Conservation (phyloP, 2,797 vertebrate species). For the Lerista edwardsae region DNA sequence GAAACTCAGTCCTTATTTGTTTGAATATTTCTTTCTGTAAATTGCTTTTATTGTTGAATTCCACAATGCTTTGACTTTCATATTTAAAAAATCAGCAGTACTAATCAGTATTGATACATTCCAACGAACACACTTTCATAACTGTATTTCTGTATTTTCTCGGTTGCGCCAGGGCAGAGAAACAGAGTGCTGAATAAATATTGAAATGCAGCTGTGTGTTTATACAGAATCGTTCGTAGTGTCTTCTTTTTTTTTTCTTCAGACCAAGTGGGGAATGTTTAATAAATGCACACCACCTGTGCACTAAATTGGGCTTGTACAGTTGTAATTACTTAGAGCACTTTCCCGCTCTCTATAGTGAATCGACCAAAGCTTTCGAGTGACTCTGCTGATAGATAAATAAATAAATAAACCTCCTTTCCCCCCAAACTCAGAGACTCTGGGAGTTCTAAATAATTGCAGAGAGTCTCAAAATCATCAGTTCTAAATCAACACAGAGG, state of each 20-base stretch:
- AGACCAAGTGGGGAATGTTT: constrained; percentile 53
- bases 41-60: too few relatives aligned
- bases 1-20: too few relatives aligned
- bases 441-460: constrained; percentile 35
- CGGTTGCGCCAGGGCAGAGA: constrained; percentile 8
- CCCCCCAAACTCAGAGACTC: constrained; percentile 16
- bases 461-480: constrained; percentile 34
- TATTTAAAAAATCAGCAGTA: too few relatives aligned
- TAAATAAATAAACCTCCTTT: background rate
- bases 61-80: too few relatives aligned
- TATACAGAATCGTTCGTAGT: constrained; percentile 3
- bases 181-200: constrained; percentile 34
- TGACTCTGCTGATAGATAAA: background rate
- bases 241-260: constrained; percentile 36
- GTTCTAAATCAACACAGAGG: constrained; percentile 32
- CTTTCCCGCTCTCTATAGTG: constrained; percentile 31
- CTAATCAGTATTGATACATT: background rate
- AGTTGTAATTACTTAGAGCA: constrained; percentile 45
- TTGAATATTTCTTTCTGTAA: too few relatives aligned
- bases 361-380: constrained; percentile 25
- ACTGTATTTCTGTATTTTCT: constrained; percentile 21
- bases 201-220: constrained; percentile 38
- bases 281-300: constrained; percentile 49
- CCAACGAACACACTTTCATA: constrained; percentile 22
- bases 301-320: constrained; percentile 36